Conservation (phyloP, 2,113 vertebrate species). For the Baryphthengus martii region DNA sequence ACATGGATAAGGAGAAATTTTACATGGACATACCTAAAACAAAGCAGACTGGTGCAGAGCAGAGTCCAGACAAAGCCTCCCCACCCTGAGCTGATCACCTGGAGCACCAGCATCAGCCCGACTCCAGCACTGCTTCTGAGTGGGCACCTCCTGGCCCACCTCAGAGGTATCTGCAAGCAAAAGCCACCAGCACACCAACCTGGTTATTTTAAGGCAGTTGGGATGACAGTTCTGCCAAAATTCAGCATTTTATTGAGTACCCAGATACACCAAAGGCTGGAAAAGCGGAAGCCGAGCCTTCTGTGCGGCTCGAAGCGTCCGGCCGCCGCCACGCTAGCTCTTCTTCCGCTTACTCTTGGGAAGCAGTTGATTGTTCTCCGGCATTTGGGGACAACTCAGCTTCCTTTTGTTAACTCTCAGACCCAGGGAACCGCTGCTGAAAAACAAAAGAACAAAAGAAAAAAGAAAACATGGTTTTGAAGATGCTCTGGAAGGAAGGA, state of each 20-base stretch:
- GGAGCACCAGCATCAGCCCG: accelerated
- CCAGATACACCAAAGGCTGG: accelerated
- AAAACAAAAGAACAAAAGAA: neutral
- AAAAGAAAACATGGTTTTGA: accelerated
- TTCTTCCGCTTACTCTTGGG: constrained; percentile 63
- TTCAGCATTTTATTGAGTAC: neutral
- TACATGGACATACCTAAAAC: neutral
- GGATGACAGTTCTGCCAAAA: neutral
- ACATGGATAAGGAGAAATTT: neutral
- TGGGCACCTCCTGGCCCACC: neutral
- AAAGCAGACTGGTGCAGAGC: neutral
- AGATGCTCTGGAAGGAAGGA: neutral
- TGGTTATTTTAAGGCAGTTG: neutral
- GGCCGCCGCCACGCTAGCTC: neutral
- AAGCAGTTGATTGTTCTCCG: accelerated
- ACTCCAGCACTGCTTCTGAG: neutral
- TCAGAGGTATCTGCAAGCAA: neutral
- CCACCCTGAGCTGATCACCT: accelerated
- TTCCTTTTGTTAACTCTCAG: neutral
- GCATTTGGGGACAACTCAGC: neutral
- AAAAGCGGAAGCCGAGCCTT: too few relatives aligned
- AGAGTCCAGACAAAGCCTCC: accelerated
- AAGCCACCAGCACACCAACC: neutral
- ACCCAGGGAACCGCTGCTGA: neutral
- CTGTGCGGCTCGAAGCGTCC: accelerated